Conservation (phyloP, 2,113 vertebrate genomes). For the Otocyon megalotis region DNA sequence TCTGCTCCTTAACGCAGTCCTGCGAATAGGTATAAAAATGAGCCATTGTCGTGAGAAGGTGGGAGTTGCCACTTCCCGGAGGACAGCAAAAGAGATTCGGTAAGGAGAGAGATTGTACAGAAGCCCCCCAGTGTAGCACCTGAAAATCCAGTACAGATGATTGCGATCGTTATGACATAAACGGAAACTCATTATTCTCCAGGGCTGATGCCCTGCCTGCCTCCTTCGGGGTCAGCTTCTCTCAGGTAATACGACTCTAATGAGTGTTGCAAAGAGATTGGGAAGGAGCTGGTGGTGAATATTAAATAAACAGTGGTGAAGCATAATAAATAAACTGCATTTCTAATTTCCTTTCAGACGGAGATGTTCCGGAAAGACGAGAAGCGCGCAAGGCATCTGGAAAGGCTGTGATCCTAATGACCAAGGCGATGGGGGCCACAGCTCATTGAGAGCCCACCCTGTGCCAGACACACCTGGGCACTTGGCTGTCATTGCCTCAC, state of each 20-base stretch:
- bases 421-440: fast-evolving
- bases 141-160: fast-evolving
- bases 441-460: fast-evolving
- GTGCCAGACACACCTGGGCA: not conserved
- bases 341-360: not conserved
- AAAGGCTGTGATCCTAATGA: not conserved
- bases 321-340: not conserved
- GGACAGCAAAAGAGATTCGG: fast-evolving
- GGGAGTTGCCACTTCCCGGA: fast-evolving
- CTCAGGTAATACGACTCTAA: not conserved
- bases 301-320: conserved; percentile 9
- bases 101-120: fast-evolving
- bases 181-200: not conserved
- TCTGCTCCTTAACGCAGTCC: not conserved
- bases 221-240: not conserved
- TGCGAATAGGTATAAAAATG: not conserved
- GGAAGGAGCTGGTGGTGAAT: not conserved
- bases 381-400: too few relatives aligned
- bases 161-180: fast-evolving
- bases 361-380: not conserved
- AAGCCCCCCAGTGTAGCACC: not conserved
- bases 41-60: not conserved
- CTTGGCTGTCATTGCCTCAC: not conserved
- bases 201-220: not conserved
- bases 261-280: conserved; percentile 18